Evolutionary conservation across 2,797 vertebrate genomes (phyloP), one percentile per base, ranked within the genome.

Genomic region (Dallia pectoralis): DNA sequence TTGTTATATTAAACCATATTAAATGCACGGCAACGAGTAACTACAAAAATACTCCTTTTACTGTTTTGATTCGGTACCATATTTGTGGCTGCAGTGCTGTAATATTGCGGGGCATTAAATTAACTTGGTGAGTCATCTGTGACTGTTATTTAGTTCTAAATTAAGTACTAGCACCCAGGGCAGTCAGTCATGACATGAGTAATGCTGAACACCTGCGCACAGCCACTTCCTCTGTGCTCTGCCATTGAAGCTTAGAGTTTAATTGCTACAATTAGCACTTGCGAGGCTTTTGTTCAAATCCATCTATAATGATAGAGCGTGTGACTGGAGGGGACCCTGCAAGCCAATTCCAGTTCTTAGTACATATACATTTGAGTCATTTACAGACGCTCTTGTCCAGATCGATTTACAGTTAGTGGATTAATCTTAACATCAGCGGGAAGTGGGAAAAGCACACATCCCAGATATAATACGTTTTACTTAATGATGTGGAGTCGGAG

Each of bases 181-280:
- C 91, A 92, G 87, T 9, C 44, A 51, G 40, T 66, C 86, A 78
- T 79, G 85, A 90, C 89, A 90, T 93, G 91, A 93, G 87, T 93
- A 91, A 93, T 93, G 90, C 80, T 85, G 83, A 78, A 85, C 88
- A 92, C 91, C 91, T 92, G 90, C 90, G 92, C 89, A 19, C n/a
- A 56, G 51, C 51, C 51, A 56, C 9, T 53, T 53, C 51, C 91
- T 91, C 90, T 89, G 91, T 90, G 88, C 87, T 89, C 77, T 83
- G 81, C 85, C 84, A 74, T 68, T 69, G 81, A 79, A 89, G 91
- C 87, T 71, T 86, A 79, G 77, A 83, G 87, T 90, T 90, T 93
- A 93, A 93, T 93, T 93, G 93, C 90, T 87, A 87, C 89, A 91
- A 93, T 94, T 93, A 94, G 91, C 91, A 92, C 92, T 93, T 91